Conservation (phyloP, 2,888 invertebrate species). For the Aquatica leii region DNA sequence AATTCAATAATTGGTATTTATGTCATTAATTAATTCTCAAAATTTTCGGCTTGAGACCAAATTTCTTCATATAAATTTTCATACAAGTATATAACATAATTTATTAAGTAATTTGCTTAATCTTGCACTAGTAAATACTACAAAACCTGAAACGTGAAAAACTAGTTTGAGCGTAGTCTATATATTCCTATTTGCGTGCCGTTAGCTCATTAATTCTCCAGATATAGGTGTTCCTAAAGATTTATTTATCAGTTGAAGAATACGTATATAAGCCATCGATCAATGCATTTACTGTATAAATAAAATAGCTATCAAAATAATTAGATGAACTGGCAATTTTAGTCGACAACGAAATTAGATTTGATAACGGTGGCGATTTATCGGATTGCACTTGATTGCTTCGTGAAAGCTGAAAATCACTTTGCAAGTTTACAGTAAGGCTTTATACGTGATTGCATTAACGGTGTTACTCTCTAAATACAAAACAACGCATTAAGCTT, state of each 20-base stretch:
- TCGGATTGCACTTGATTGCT: slow-evolving; percentile 6
- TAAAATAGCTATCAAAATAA: too few relatives aligned
- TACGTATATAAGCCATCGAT: not conserved
- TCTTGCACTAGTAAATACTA: too few relatives aligned
- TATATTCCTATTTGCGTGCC: not conserved
- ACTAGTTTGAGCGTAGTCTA: not conserved
- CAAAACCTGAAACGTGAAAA: too few relatives aligned
- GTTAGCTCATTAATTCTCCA: not conserved
- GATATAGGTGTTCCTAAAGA: not conserved
- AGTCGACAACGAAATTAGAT: slow-evolving; percentile 5
- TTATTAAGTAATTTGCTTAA: too few relatives aligned
- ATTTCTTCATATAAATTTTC: too few relatives aligned
- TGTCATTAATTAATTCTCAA: too few relatives aligned
- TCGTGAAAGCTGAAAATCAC: slow-evolving; percentile 17
- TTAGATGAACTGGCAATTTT: too few relatives aligned
- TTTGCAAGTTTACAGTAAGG: slow-evolving; percentile 3
- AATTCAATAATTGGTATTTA: too few relatives aligned
- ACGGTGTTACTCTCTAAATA: not conserved
- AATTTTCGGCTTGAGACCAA: too few relatives aligned
- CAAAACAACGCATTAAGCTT: too few relatives aligned
- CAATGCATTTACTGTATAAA: too few relatives aligned
- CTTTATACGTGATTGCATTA: not conserved
- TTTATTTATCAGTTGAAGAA: not conserved
- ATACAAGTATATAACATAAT: too few relatives aligned
- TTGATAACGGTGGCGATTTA: slow-evolving; percentile 14